Conservation (phyloP, 2,113 vertebrate species). For the Carettochelys insculpta region DNA sequence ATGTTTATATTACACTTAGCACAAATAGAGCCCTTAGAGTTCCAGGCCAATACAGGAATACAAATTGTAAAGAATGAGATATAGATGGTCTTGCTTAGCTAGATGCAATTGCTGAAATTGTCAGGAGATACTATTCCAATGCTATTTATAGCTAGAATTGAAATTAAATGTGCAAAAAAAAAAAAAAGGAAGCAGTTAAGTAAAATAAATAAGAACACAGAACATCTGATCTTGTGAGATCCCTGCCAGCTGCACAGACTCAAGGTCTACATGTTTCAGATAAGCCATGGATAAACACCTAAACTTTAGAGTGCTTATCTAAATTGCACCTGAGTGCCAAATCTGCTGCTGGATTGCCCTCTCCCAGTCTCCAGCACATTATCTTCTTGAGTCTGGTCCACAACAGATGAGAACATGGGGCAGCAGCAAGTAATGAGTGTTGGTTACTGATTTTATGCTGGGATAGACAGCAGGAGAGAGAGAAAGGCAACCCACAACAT, state of each 20-base stretch:
- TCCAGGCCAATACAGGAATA: background rate
- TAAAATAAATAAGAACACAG: background rate
- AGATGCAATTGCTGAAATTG: background rate
- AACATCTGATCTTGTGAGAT: background rate
- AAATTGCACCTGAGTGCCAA: background rate
- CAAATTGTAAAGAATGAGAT: background rate
- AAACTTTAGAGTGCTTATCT: background rate
- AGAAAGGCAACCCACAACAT: background rate
- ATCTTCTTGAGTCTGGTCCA: background rate
- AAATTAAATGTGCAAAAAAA: background rate
- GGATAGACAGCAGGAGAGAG: background rate
- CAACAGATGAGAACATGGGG: background rate
- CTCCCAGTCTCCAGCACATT: conserved; percentile 40
- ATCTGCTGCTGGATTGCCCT: conserved; percentile 46
- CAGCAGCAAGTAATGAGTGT: background rate
- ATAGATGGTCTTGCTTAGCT: background rate
- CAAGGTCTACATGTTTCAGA: background rate
- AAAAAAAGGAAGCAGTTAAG: background rate
- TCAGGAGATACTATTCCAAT: background rate
- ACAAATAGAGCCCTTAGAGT: background rate
- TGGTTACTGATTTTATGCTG: background rate
- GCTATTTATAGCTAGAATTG: background rate
- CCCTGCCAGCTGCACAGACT: background rate
- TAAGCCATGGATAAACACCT: background rate
- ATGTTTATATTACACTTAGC: background rate